These are phyloP conservation scores for Sthenelais limicola DNA, from an alignment of 2,888 invertebrate species.

Conservation along the genomic window DNA sequence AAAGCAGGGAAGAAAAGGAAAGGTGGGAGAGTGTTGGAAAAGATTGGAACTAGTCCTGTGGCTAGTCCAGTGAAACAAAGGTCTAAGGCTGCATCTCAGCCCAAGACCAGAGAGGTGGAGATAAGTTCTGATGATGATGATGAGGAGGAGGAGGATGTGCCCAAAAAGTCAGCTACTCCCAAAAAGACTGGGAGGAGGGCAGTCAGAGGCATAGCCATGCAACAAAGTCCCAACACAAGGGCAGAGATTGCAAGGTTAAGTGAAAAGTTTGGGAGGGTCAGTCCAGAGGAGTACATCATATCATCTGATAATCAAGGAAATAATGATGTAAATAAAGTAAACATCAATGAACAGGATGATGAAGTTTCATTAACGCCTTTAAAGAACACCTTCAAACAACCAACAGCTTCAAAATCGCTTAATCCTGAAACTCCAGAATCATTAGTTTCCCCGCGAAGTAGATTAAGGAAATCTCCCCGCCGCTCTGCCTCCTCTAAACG, in stretches of 20 bases:
- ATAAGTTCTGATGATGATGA: conserved; percentile 17
- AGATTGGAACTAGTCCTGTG: too few species aligned
- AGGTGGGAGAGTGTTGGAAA: too few species aligned
- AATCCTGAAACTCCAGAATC: conserved; percentile 15
- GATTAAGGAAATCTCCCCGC: too few species aligned
- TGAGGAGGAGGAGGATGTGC: too few species aligned
- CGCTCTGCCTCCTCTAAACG: too few species aligned
- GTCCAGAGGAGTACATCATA: not conserved
- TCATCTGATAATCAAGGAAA: not conserved
- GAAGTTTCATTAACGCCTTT: not conserved
- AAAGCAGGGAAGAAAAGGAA: too few species aligned
- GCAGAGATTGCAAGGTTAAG: not conserved
- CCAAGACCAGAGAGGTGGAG: too few species aligned
- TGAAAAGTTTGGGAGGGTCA: not conserved
- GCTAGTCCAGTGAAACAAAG: too few species aligned
- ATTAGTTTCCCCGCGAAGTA: too few species aligned
- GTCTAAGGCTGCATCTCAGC: too few species aligned
- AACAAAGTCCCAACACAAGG: not conserved
- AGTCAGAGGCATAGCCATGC: conserved; percentile 3
- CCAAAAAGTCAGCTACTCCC: not conserved
- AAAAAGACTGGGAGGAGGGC: not conserved
- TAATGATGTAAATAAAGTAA: not conserved
- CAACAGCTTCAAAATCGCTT: not conserved
- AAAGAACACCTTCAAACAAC: not conserved
- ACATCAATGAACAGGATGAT: not conserved